These are phyloP conservation scores for Phainopepla nitens DNA, from an alignment of 2,113 vertebrate genomes.

Conservation along the genomic window DNA sequence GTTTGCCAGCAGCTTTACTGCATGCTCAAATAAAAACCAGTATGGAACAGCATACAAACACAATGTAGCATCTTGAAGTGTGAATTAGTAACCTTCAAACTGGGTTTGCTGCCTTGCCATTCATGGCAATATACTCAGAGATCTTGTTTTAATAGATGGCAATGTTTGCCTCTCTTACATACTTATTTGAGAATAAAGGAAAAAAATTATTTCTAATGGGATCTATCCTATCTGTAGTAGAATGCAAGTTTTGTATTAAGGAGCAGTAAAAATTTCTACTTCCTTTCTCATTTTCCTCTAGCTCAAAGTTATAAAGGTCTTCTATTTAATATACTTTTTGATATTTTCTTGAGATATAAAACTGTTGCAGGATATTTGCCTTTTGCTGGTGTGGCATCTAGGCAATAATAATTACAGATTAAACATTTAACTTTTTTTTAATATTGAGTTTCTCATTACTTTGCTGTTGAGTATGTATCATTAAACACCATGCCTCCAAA, in stretches of 20 bases:
- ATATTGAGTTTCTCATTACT: background rate
- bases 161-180: background rate
- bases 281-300: background rate
- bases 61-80: background rate
- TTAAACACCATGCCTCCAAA: background rate
- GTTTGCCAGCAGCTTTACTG: background rate
- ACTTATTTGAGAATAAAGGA: background rate
- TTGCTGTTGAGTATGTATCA: background rate
- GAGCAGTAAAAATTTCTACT: background rate
- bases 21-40: background rate
- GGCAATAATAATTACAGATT: background rate
- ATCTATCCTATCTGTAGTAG: background rate
- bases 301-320: background rate
- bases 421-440: background rate
- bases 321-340: background rate
- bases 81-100: background rate
- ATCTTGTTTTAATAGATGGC: background rate
- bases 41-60: background rate
- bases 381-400: background rate
- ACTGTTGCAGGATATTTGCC: background rate
- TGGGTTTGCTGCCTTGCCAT: background rate
- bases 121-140: background rate
- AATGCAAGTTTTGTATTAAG: background rate
- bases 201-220: background rate
- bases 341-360: background rate